These are phyloP conservation scores for Habroteleia sp. DNA, from an alignment of 2,888 invertebrate species.

Conservation along the genomic window DNA sequence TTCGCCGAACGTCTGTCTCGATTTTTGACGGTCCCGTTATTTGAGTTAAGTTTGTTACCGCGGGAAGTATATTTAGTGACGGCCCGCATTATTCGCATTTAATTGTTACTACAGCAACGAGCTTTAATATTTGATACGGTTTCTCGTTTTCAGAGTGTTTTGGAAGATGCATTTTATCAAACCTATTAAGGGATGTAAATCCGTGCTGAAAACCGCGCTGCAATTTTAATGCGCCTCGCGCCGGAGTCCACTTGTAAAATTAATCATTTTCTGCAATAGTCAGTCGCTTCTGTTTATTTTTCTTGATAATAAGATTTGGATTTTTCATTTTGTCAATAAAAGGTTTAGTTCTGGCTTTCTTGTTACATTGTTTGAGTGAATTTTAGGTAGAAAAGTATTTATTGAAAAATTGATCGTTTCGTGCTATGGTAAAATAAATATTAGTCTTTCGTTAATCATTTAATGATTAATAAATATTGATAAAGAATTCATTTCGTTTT, in stretches of 20 bases:
- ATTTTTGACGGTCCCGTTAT: neutral
- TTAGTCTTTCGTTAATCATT: too few relatives aligned
- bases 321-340: conserved; percentile 15
- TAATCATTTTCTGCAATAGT: conserved; percentile 21
- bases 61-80: conserved; percentile 23
- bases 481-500: too few relatives aligned
- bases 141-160: conserved; percentile 45
- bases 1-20: neutral
- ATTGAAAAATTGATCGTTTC: too few relatives aligned
- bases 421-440: too few relatives aligned
- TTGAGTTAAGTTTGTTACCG: conserved; percentile 6
- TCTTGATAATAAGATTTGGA: conserved; percentile 15
- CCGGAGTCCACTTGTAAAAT: conserved; percentile 23
- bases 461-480: too few relatives aligned
- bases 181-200: conserved; percentile 50
- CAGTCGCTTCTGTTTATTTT: conserved; percentile 15
- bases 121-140: conserved; percentile 46
- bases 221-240: conserved; percentile 32
- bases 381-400: too few relatives aligned
- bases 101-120: conserved; percentile 35
- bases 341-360: neutral
- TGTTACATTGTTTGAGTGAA: too few relatives aligned
- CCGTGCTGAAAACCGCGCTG: conserved; percentile 32
- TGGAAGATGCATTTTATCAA: conserved; percentile 40
- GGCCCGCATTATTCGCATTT: conserved; percentile 17